Base-by-base conservation (phyloP, 1,140 invertebrate genomes). In the Sycobia sp. region DNA sequence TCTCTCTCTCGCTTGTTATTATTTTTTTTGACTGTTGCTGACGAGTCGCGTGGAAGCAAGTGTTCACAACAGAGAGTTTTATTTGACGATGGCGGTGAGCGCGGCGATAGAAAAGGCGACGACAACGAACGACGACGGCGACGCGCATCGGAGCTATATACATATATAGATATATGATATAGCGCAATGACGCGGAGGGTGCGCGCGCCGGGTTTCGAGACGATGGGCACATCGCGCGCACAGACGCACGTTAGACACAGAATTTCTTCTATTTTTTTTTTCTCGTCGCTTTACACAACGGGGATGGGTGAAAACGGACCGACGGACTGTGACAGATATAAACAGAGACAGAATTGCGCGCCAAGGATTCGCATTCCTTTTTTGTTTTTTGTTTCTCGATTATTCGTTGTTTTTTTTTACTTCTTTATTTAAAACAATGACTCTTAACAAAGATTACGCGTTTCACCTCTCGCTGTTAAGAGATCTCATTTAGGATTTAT, bases 21-120 rank as follows among this genome's bases (percentile, higher is more conserved):
- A n/a, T n/a, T n/a, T n/a, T n/a, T n/a, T n/a, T n/a, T n/a, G n/a
- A n/a, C n/a, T n/a, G n/a, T n/a, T n/a, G n/a, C n/a, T n/a, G n/a
- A n/a, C n/a, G n/a, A n/a, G n/a, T 38, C 32, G 34, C 16, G 13
- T 39, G 23, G 7, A 20, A 23, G 50, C 18, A 18, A 16, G 11
- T 1, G 36, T 9, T 23, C 44, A 22, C 14, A 20, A 50, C 4
- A 41, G 46, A 50, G 46, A n/a, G n/a, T n/a, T n/a, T n/a, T n/a
- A n/a, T 58, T 36, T 51, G 39, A 27, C 47, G 47, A 32, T 34
- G 59, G 32, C 60, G 50, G 60, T 41, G 50, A 49, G 43, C 53
- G 60, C 53, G 60, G 50, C 60, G 23, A 23, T 62, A 55, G 43
- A 49, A 62, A 62, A 62, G 49, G 44, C 49, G 59, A 54, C 59